Base-by-base conservation (phyloP, 2,888 invertebrate species). In the Suillia variegata region DNA sequence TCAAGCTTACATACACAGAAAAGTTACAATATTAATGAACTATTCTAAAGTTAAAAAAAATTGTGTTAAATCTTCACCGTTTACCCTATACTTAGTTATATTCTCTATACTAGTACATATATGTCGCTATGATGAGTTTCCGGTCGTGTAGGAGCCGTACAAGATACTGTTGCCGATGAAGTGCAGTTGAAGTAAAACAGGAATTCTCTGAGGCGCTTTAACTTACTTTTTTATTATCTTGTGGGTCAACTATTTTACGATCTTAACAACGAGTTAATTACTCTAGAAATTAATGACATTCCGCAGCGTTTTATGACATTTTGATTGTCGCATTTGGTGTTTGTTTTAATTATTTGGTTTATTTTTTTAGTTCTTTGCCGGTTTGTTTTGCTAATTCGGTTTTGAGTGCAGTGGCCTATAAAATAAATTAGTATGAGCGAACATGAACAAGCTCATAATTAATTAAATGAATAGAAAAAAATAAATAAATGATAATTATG, bases 251-350 rank as follows among this genome's bases (percentile, higher is more conserved):
- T 71, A 72, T 73, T 73, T 73, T 70, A 72, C 69, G 72, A 71
- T 69, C 72, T 72, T 70, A 70, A 69, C 74, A 74, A 71, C 73
- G 71, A 73, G 71, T 74, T 73, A 74, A 74, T 73, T 73, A 73
- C 73, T 67, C 71, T 63, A 63, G 68, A 68, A 60, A 69, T 73
- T 73, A 73, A 69, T 62, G 71, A 66, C 63, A 38, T n/a, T n/a
- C 38, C n/a, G 13, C 38, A 38, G 10, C 6, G n/a, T 5, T 38
- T 38, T 38, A 38, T 38, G 15, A 13, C 38, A 38, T 10, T 38
- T 38, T 38, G 10, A 38, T 38, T 4, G 15, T 13, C 4, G n/a
- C n/a, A n/a, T 10, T 38, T 38, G 10, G 15, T 38, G 10, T 38
- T 38, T n/a, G 13, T 10, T 5, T 38, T 38, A 4, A 13, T 38